Percentiles rank a stretch among this genome's conserved stretches.
Conservation (phyloP, 2,113 vertebrate genomes). For the Tragelaphus strepsiceros region DNA sequence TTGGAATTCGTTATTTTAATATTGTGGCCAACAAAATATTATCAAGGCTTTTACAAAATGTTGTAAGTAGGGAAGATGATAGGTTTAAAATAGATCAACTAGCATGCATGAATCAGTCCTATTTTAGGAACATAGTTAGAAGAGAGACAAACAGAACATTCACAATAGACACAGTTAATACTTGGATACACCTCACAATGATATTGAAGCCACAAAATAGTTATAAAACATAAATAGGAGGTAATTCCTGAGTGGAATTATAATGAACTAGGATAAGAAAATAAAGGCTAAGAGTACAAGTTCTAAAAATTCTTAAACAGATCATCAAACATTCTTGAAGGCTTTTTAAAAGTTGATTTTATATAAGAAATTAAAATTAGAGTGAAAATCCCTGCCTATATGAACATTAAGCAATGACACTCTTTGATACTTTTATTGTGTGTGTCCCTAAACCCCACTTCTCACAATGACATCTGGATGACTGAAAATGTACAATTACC, state of each 20-base stretch:
- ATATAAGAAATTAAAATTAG: not conserved
- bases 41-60: not conserved
- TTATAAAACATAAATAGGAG: not conserved
- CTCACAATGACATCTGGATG: not conserved
- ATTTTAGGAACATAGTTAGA: not conserved
- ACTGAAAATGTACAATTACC: not conserved
- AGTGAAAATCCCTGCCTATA: not conserved
- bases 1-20: constrained; percentile 7
- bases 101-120: not conserved
- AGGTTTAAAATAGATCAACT: not conserved
- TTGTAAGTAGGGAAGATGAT: not conserved
- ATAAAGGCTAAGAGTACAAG: not conserved
- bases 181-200: not conserved
- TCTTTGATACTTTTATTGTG: not conserved
- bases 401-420: not conserved
- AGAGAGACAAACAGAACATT: not conserved
- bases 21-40: not conserved
- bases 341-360: not conserved
- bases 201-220: not conserved
- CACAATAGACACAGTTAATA: not conserved
- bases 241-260: not conserved
- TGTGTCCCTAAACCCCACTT: not conserved
- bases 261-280: not conserved
- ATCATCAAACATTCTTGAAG: not conserved
- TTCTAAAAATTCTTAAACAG: not conserved